phyloP scores from a whole-genome alignment of 2,888 invertebrate species.

The Choristoneura rosaceana region DNA sequence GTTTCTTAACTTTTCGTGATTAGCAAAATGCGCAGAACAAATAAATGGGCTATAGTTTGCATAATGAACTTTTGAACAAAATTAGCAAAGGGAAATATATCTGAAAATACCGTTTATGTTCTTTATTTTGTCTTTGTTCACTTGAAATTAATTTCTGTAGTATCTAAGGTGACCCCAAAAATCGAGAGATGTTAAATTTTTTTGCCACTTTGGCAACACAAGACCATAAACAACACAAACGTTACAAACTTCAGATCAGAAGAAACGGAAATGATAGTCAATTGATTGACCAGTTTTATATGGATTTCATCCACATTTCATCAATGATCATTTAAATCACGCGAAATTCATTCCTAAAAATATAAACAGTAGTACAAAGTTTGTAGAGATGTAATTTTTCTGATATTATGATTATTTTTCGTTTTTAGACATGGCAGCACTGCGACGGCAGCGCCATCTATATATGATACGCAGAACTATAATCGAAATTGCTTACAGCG shows the following conservation, averaged over 20 bases:
- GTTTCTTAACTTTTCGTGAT: no score
- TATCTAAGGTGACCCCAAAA: neutral
- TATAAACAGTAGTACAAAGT: no score
- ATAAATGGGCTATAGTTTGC: no score
- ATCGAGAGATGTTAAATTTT: no score
- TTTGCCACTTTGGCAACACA: neutral
- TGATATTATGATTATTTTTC: neutral
- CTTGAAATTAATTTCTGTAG: neutral
- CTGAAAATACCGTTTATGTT: no score
- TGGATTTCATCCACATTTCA: no score
- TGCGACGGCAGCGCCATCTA: constrained; percentile 10
- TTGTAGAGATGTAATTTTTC: neutral
- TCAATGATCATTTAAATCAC: no score
- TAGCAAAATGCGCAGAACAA: no score
- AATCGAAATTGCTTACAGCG: constrained; percentile 40
- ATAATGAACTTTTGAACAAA: no score
- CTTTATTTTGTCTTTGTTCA: neutral
- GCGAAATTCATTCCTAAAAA: no score
- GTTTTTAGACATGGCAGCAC: constrained; percentile 1
- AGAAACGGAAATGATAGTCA: constrained; percentile 8
- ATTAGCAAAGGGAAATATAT: no score
- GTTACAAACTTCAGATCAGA: no score
- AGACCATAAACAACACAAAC: neutral
- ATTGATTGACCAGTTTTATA: neutral
- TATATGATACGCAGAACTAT: neutral